A percentile compares a stretch with the other conserved stretches of the same genome.
Evolutionary conservation across 2,888 invertebrate species (phyloP).

Genomic region (Belgica antarctica): DNA sequence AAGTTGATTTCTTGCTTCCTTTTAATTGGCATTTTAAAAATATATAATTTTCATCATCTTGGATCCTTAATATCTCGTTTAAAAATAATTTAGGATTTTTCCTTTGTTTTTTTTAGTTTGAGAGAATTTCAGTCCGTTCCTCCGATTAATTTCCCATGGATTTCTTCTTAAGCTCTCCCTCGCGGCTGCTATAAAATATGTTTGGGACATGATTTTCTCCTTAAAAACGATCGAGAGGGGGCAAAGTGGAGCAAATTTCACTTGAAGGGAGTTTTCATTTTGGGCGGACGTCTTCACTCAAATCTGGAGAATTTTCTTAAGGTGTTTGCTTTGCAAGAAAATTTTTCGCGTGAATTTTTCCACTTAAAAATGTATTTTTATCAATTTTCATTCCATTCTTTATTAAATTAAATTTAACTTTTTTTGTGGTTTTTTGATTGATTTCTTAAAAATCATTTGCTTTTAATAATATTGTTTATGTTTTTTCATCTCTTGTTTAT

Average conservation of each 20-base stretch:
- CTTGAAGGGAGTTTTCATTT: not conserved
- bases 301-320: slow-evolving; percentile 42
- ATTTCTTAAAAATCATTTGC: slow-evolving; percentile 44
- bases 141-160: slow-evolving; percentile 28
- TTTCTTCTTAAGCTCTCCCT: not conserved
- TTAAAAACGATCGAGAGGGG: not conserved
- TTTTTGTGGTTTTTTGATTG: slow-evolving; percentile 43
- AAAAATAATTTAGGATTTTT: slow-evolving; percentile 39
- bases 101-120: slow-evolving; percentile 33
- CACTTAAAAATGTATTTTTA: slow-evolving; percentile 26
- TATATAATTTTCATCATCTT: slow-evolving; percentile 36
- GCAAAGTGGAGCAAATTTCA: slow-evolving; percentile 19
- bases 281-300: not conserved
- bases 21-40: slow-evolving; percentile 39
- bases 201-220: not conserved
- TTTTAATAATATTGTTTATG: slow-evolving; percentile 39
- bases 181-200: not conserved
- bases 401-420: slow-evolving; percentile 42
- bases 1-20: slow-evolving; percentile 10
- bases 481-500: slow-evolving; percentile 39
- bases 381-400: no score
- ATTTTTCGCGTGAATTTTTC: slow-evolving; percentile 6
- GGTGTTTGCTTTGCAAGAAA: slow-evolving; percentile 31
- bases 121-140: slow-evolving; percentile 35
- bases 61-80: slow-evolving; percentile 36